Evolutionary conservation across 2,888 invertebrate genomes (phyloP), one percentile per base, ranked within the genome.

Genomic region (Prosopocoilus inquinatus): DNA sequence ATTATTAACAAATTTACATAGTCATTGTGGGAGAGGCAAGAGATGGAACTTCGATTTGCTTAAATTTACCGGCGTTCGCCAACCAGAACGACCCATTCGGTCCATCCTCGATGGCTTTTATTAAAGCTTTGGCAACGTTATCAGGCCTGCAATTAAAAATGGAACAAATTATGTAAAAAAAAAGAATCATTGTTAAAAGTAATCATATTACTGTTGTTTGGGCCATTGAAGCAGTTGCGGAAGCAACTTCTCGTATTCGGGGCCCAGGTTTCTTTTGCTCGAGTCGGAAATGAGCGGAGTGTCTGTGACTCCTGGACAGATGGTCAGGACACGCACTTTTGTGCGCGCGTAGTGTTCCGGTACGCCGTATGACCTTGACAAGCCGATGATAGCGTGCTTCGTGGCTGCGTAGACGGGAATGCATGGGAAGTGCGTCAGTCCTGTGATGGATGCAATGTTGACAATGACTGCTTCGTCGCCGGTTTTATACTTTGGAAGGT

Each of bases 401-500:
- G 51, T 55, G 9, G 47, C 47, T 7, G 39, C 12, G 15, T 55
- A 55, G 9, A 55, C 47, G 9, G 55, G 55, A 33, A 41, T 5
- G 9, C 12, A 45, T 9, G 32, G 38, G 5, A 16, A n/a, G 43
- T 45, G 38, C 3, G 12, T 15, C 3, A 55, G 13, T 2, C 55
- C 55, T n/a, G 41, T 39, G 20, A 46, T 47, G 11, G 55, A 55
- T 32, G 50, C 38, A 9, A 55, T 47, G 36, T 55, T 55, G 8
- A 55, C 51, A 20, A 55, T 55, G 9, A 47, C 15, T 3, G 50
- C 51, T 44, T 55, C 50, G 5, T 47, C 45, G 12, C 35, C 39
- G 12, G 39, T 47, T 7, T 47, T 50, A 28, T 55, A 54, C 44
- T 50, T 47, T 28, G 53, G 57, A n/a, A 50, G 35, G 16, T 53